Evolutionary conservation across 2,113 vertebrate species (phyloP), one percentile per base, ranked within the genome.

Genomic region (Noturus placidus): DNA sequence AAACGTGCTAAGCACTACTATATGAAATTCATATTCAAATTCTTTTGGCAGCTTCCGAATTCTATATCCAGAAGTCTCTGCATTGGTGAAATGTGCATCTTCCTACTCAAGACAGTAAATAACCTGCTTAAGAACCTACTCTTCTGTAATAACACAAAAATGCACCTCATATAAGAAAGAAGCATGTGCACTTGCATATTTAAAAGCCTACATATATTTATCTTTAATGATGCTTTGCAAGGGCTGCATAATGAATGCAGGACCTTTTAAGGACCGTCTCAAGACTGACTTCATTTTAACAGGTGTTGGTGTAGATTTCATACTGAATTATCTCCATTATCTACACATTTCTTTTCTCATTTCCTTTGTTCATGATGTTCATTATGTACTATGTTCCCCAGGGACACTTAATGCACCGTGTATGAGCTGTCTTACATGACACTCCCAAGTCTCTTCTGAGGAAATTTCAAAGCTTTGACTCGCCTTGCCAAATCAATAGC

Each of bases 401-500:
- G 63, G 35, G 50, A 9, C 50, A 56, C n/a, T 91, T 94, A 94
- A 95, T 93, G 92, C 92, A 92, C 91, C 92, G 78, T 76, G 92
- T 91, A 91, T 90, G 86, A 91, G 92, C 89, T 93, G 94, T 94
- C 93, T 92, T 93, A 92, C 90, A 91, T 94, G 92, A 94, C 94
- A 95, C 93, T 93, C 92, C 90, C 88, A 88, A 90, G 92, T 89
- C 86, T 92, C 93, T 93, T 94, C 92, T 92, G 92, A 90, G 91
- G 93, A 92, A 92, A 94, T 95, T 95, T 95, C 89, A 90, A 89
- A 76, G 88, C 94, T 93, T 92, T 91, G 92, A 95, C 92, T 94
- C 90, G 91, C 92, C 93, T 94, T 92, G 57, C 89, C 90, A 91
- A 92, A 96, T 96, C 95, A 95, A 95, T 95, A 95, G 91, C 91